These are phyloP conservation scores for Tokudaia tokunoshimensis DNA, from an alignment of 2,797 vertebrate species.

Conservation along the genomic window DNA sequence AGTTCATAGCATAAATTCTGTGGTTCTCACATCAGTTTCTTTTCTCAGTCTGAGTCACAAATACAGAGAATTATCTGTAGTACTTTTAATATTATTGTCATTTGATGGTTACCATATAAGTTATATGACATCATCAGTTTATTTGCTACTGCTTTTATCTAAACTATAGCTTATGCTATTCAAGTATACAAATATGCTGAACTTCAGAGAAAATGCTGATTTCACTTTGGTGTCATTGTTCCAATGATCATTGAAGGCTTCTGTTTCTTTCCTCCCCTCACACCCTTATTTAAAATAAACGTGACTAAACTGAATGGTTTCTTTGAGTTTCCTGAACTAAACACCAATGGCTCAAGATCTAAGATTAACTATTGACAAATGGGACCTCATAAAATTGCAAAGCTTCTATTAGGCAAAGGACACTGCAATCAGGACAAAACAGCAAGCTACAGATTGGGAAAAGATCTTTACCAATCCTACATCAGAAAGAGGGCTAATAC, in stretches of 20 bases:
- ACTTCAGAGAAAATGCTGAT: not conserved
- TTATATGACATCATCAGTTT: not conserved
- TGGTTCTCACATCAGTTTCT: not conserved
- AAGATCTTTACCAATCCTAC: too few species aligned
- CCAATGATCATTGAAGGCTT: not conserved
- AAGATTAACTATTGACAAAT: too few species aligned
- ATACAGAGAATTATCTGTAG: not conserved
- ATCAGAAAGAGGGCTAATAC: too few species aligned
- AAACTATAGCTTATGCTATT: not conserved
- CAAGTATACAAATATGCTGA: slow-evolving; percentile 12
- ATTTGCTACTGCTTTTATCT: slow-evolving; percentile 4
- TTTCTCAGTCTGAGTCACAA: not conserved
- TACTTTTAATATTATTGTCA: not conserved
- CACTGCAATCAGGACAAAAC: too few species aligned
- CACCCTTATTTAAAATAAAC: too few species aligned
- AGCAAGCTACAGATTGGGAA: too few species aligned
- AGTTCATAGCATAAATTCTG: not conserved
- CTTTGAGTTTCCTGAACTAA: too few species aligned
- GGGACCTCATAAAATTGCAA: too few species aligned
- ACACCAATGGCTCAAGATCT: too few species aligned
- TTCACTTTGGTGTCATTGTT: slow-evolving; percentile 14
- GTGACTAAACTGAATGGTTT: too few species aligned
- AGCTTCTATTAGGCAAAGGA: too few species aligned
- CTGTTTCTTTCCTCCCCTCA: too few species aligned
- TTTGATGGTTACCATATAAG: slow-evolving; percentile 21